phyloP scores from a whole-genome alignment of 2,888 invertebrate genomes.

The Sinhomidia bicolor region DNA sequence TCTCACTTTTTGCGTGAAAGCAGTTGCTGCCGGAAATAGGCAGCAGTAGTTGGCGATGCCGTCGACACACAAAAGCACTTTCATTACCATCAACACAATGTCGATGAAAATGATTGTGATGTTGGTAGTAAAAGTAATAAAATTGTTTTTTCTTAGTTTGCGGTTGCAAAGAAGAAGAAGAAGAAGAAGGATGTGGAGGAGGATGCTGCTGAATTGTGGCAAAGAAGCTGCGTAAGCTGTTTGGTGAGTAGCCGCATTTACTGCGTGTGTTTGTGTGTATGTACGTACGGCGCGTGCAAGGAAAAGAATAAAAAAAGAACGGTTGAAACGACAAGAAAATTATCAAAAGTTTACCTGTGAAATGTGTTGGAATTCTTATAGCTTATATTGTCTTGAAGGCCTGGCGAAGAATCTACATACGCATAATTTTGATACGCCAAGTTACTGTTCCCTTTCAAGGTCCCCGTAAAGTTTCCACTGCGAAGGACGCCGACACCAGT shows the following conservation, averaged over 20 bases:
- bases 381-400: slow-evolving; percentile 71
- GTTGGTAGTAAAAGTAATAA: slow-evolving; percentile 51
- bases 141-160: slow-evolving; percentile 36
- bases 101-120: slow-evolving; percentile 36
- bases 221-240: slow-evolving; percentile 62
- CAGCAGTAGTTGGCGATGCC: not conserved
- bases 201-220: slow-evolving; percentile 48
- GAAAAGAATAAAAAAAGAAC: slow-evolving; percentile 44
- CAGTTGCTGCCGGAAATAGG: slow-evolving; percentile 40
- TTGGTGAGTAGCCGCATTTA: slow-evolving; percentile 53
- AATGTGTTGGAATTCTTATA: slow-evolving; percentile 73
- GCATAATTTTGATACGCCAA: slow-evolving; percentile 79
- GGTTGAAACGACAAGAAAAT: not conserved
- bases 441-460: slow-evolving; percentile 74
- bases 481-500: slow-evolving; percentile 65
- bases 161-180: slow-evolving; percentile 10
- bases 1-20: slow-evolving; percentile 30
- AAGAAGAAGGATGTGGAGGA: not conserved
- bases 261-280: slow-evolving; percentile 28
- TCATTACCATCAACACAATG: slow-evolving; percentile 34
- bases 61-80: slow-evolving; percentile 22
- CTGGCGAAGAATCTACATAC: slow-evolving; percentile 78
- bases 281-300: slow-evolving; percentile 2
- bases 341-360: slow-evolving; percentile 64
- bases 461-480: slow-evolving; percentile 70